Evolutionary conservation across 1,140 invertebrate genomes (phyloP).

Genomic region (Heliconius hewitsoni): DNA sequence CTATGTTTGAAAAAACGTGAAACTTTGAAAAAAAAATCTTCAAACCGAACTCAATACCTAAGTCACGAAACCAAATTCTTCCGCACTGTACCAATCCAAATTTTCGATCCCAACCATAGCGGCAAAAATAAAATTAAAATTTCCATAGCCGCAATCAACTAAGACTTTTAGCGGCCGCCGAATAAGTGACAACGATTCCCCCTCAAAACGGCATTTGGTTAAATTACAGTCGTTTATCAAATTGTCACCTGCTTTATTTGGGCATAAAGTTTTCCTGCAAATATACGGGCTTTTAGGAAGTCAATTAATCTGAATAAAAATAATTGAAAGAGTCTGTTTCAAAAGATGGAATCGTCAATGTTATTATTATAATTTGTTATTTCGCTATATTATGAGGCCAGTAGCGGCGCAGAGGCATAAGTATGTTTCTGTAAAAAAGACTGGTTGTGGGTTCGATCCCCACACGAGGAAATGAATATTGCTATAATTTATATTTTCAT

Average conservation of each 20-base stretch:
- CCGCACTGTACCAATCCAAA: neutral
- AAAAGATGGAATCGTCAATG: slow-evolving; percentile 16
- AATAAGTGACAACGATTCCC: slow-evolving; percentile 46
- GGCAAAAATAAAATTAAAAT: neutral
- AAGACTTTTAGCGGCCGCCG: neutral
- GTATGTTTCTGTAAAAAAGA: too few relatives aligned
- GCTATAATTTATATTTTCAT: too few relatives aligned
- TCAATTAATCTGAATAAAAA: slow-evolving; percentile 55
- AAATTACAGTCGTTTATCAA: slow-evolving; percentile 55
- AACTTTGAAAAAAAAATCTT: too few relatives aligned
- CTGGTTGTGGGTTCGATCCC: too few relatives aligned
- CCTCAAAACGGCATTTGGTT: slow-evolving; percentile 45
- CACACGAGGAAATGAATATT: too few relatives aligned
- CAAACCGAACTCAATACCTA: too few relatives aligned
- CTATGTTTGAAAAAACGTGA: too few relatives aligned
- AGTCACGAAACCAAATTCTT: neutral
- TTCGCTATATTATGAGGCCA: neutral
- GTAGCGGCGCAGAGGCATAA: too few relatives aligned
- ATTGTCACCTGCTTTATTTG: slow-evolving; percentile 54
- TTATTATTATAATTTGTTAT: neutral
- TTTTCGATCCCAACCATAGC: neutral
- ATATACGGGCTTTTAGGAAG: slow-evolving; percentile 45
- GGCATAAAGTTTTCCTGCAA: slow-evolving; percentile 46
- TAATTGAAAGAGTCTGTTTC: slow-evolving; percentile 34
- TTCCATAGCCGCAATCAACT: slow-evolving; percentile 3